A percentile compares a stretch with the other conserved stretches of the same genome.
phyloP scores from a whole-genome alignment of 2,113 vertebrate species.

The Proterorhinus semilunaris region DNA sequence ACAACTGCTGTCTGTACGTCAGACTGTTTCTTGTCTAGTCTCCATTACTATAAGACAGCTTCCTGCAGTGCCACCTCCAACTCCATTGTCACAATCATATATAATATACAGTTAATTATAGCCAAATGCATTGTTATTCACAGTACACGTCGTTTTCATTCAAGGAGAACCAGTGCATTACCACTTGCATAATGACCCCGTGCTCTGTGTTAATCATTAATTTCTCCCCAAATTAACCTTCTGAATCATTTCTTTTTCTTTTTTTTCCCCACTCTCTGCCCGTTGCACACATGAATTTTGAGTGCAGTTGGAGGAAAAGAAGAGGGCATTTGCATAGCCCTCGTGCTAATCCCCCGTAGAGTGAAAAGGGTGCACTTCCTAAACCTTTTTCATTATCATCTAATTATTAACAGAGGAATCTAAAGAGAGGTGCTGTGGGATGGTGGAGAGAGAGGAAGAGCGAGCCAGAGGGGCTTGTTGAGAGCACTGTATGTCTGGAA shows the following conservation, averaged over 20 bases:
- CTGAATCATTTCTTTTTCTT: conserved; percentile 25
- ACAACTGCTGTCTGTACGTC: conserved; percentile 49
- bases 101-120: conserved; percentile 54
- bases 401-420: conserved; percentile 75
- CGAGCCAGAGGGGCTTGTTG: neutral
- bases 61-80: conserved; percentile 29
- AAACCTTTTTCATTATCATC: conserved; percentile 73
- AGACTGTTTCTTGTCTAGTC: conserved; percentile 50
- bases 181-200: conserved; percentile 20
- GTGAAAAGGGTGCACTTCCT: conserved; percentile 62
- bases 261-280: conserved; percentile 2
- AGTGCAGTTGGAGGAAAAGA: conserved; percentile 31
- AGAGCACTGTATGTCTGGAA: conserved; percentile 14
- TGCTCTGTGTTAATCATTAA: conserved; percentile 52
- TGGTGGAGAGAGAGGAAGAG: conserved; percentile 20
- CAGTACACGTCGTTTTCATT: conserved; percentile 29
- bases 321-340: conserved; percentile 66
- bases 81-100: conserved; percentile 11
- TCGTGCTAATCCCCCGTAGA: conserved; percentile 70
- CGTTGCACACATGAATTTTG: conserved; percentile 38
- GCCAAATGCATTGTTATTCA: conserved; percentile 50
- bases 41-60: conserved; percentile 55
- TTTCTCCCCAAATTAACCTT: conserved; percentile 48
- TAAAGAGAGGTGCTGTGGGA: conserved; percentile 40
- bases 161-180: conserved; percentile 19